Conservation (phyloP, 2,888 invertebrate genomes). For the Caenorhabditis virilis region DNA sequence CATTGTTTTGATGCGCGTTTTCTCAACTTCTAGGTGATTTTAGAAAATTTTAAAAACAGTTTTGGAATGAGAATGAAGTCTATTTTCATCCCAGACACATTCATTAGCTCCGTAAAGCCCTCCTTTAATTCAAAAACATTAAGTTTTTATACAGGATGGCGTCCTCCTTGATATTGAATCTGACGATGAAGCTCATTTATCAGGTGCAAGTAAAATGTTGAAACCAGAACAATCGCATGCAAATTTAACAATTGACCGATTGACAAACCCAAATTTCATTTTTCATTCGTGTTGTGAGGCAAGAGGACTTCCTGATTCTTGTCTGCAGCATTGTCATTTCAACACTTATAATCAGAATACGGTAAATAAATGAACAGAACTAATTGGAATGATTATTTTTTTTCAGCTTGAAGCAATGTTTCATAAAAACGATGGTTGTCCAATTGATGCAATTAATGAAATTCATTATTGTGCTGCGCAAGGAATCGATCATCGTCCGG, state of each 20-base stretch:
- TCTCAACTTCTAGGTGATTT: too few species aligned
- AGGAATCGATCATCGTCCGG: slow-evolving; percentile 48
- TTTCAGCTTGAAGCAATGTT: slow-evolving; percentile 59
- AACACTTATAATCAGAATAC: slow-evolving; percentile 32
- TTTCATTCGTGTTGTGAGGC: slow-evolving; percentile 47
- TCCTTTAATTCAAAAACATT: too few species aligned
- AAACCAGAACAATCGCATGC: slow-evolving; percentile 3
- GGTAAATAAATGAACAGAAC: slow-evolving; percentile 12
- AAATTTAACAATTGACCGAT: slow-evolving; percentile 12
- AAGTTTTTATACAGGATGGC: slow-evolving; percentile 27
- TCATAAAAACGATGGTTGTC: slow-evolving; percentile 52
- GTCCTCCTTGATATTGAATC: slow-evolving; percentile 32
- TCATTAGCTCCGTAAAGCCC: too few species aligned
- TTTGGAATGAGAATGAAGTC: too few species aligned
- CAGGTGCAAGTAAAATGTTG: slow-evolving; percentile 17
- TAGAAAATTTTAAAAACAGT: too few species aligned
- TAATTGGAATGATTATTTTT: slow-evolving; percentile 1
- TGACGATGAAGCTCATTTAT: slow-evolving; percentile 31
- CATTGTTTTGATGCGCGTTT: too few species aligned
- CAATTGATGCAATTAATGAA: slow-evolving; percentile 59
- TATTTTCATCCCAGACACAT: too few species aligned
- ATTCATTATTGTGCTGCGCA: slow-evolving; percentile 62
- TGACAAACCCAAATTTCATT: slow-evolving; percentile 47
- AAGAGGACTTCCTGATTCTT: slow-evolving; percentile 42
- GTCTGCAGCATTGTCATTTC: slow-evolving; percentile 43